Base-by-base conservation (phyloP, 2,888 invertebrate genomes). In the Cremastobaeus sp. region DNA sequence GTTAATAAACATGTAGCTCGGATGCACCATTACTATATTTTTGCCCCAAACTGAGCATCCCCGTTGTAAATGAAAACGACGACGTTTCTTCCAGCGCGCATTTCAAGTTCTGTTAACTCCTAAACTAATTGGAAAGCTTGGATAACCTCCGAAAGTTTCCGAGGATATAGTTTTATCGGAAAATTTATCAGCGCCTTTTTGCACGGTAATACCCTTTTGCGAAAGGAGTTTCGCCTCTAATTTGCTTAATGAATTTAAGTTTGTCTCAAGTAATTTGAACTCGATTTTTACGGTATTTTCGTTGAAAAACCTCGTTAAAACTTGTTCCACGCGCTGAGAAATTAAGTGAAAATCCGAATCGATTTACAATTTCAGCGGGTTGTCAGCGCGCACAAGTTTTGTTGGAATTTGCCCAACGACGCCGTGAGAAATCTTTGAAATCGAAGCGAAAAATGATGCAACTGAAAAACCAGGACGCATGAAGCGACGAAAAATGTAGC, bases 121-220 rank as follows among this genome's bases (percentile, higher is more conserved):
- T 9, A 14, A 21, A 45, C 35, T 59, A 59, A 59, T 45, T 59
- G 45, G 47, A 25, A 12, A 34, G 43, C 25, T 48, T 50, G 14
- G 15, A 41, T 8, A n/a, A 30, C 47, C 30, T 48, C 18, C 28
- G n/a, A 39, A 60, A 60, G 30, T 48, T 60, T 60, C 32, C 18
- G n/a, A n/a, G n/a, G n/a, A n/a, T n/a, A 48, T 60, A 50, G 47
- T 59, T 59, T 59, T 59, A 25, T 59, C 28, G 8, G 59, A 15
- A 11, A 18, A 59, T 37, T 59, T 59, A 28, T 12, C 18, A 8
- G 14, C 12, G n/a, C 20, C 34, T 43, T 20, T 43, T 55, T 43
- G 17, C 17, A 17, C 11, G 8, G 25, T 41, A 50, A 34, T 35
- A 20, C 9, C 9, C 50, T 35, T 35, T 8, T 12, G 18, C 4